A percentile compares a stretch with the other conserved stretches of the same genome.
phyloP scores from a whole-genome alignment of 2,797 vertebrate species.

The Catostomus latipinnis region DNA sequence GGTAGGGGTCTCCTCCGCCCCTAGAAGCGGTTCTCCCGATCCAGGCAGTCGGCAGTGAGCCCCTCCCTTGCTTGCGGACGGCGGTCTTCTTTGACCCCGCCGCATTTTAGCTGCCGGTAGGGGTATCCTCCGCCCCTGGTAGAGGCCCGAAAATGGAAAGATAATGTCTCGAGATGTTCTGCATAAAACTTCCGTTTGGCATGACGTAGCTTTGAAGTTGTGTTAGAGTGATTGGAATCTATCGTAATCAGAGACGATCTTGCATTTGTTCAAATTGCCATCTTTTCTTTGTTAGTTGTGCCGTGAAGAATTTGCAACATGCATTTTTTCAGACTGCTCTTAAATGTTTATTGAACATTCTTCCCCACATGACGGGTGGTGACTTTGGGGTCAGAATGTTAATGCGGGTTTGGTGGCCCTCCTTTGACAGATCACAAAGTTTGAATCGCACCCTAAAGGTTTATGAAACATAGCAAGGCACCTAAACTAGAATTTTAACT shows the following conservation, averaged over 20 bases:
- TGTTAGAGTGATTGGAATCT: constrained; percentile 82
- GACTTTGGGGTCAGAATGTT: constrained; percentile 37
- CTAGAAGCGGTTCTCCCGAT: no score
- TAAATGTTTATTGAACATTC: constrained; percentile 85
- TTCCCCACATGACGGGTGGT: constrained; percentile 63
- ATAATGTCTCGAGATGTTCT: constrained; percentile 70
- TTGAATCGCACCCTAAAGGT: constrained; percentile 3
- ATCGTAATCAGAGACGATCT: constrained; percentile 74
- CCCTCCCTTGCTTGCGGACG: no score
- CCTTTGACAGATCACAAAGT: constrained; percentile 17
- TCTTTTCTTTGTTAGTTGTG: constrained; percentile 74
- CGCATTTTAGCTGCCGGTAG: no score
- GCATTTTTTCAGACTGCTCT: constrained; percentile 71
- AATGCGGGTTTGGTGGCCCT: constrained; percentile 9
- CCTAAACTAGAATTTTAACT: neutral
- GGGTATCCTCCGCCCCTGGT: no score
- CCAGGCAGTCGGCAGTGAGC: no score
- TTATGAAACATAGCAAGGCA: neutral
- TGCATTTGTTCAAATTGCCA: constrained; percentile 74
- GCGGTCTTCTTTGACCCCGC: no score
- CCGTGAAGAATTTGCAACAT: constrained; percentile 84
- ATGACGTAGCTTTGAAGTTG: constrained; percentile 81
- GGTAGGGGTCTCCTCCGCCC: no score
- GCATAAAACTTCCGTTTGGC: constrained; percentile 73
- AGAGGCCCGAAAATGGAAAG: constrained; percentile 31